Evolutionary conservation across 2,888 invertebrate species (phyloP).

Genomic region (Ferdinandea cuprea): DNA sequence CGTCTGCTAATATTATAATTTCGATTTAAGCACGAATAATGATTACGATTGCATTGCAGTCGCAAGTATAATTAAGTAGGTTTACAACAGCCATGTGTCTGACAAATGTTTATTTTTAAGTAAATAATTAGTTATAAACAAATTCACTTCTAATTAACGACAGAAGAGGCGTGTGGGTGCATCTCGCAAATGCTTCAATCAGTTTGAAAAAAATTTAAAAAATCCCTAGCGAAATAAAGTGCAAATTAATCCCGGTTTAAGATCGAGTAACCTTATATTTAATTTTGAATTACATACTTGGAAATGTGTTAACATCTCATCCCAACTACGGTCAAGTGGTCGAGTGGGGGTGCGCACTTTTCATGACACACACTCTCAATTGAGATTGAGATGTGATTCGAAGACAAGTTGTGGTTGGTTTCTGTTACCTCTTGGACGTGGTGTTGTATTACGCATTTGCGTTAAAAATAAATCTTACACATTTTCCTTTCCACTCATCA

Average conservation of each 20-base stretch:
- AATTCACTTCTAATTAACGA: conserved; percentile 12
- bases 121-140: not conserved
- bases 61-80: not conserved
- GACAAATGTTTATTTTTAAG: not conserved
- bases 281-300: conserved; percentile 11
- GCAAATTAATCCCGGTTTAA: conserved; percentile 38
- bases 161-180: not conserved
- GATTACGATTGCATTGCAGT: not conserved
- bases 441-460: conserved; percentile 58
- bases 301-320: conserved; percentile 5
- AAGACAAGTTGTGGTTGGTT: conserved; percentile 53
- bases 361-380: conserved; percentile 44
- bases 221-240: conserved; percentile 56
- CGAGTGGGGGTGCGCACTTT: conserved; percentile 43
- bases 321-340: conserved; percentile 17
- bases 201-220: conserved; percentile 29
- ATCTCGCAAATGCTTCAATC: conserved; percentile 2
- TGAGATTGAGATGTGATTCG: conserved; percentile 56
- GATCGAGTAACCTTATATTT: conserved; percentile 32
- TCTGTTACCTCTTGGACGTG: conserved; percentile 47
- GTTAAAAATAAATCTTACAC: conserved; percentile 62
- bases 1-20: conserved; percentile 2
- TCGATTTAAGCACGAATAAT: conserved; percentile 3
- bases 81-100: not conserved
- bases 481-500: conserved; percentile 63